Evolutionary conservation across 2,113 vertebrate species (phyloP).

Genomic region (Athene noctua): DNA sequence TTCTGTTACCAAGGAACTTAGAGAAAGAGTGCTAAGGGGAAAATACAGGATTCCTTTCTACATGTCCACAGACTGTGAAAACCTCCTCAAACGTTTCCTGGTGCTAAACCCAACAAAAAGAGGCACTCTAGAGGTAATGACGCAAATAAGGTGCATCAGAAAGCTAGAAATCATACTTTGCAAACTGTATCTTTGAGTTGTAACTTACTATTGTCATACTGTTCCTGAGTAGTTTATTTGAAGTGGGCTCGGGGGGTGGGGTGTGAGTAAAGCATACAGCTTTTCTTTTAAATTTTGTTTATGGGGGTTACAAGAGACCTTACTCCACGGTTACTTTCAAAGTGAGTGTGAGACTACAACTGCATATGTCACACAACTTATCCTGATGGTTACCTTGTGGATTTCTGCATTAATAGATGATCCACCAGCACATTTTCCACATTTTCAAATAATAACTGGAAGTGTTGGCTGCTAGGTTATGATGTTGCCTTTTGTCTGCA

Average conservation of each 20-base stretch:
- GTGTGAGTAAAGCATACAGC: background rate
- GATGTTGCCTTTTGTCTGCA: background rate
- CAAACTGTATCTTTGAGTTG: background rate
- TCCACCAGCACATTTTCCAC: background rate
- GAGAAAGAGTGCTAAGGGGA: slow-evolving; percentile 94
- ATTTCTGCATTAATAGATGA: background rate
- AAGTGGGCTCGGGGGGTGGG: background rate
- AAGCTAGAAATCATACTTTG: background rate
- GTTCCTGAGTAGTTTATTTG: background rate
- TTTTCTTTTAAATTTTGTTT: background rate
- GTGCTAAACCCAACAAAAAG: slow-evolving; percentile 97
- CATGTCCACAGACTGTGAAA: slow-evolving; percentile 99
- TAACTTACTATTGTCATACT: background rate
- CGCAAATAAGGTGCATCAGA: slow-evolving; percentile 4
- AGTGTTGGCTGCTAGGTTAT: background rate
- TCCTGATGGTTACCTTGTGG: background rate
- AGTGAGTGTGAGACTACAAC: background rate
- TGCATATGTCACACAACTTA: background rate
- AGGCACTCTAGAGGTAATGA: slow-evolving; percentile 95
- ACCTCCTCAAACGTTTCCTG: slow-evolving; percentile 97
- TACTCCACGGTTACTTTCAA: background rate
- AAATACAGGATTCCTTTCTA: slow-evolving; percentile 99
- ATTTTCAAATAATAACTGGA: background rate
- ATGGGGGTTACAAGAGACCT: background rate
- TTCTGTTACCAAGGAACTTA: slow-evolving; percentile 82